Base-by-base conservation (phyloP, 2,113 vertebrate species). In the Montifringilla adamsi region DNA sequence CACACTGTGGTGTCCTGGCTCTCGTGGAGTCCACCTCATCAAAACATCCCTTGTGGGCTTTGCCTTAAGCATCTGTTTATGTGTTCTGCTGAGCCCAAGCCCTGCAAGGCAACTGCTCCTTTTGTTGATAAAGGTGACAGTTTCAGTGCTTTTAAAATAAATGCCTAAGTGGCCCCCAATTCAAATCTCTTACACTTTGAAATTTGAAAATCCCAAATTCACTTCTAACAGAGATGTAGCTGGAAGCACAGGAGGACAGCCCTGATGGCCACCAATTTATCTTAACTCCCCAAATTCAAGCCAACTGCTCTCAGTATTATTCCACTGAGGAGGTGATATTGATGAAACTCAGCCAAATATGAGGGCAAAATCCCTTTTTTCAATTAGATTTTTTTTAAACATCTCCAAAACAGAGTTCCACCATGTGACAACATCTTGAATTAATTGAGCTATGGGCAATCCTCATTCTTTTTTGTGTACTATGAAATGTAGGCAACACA, bases 401-500 rank as follows among this genome's bases (percentile, higher is more conserved):
- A 52, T 92, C 89, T 78, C 89, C 89, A 82, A 94, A 94, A 33
- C 60, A 64, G 84, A 84, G 84, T 91, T 84, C 87, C 91, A 93
- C 50, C 93, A 22, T 79, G 87, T 0, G 49, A 95, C 94, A 84
- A 28, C 96, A 97, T 97, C 93, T 96, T 97, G 96, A 95, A 95
- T 66, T 59, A 49, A 96, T 95, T 62, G 94, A 95, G 87, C 77
- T 33, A 82, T 0, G 44, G 91, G 95, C 94, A 91, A 64, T 75
- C 89, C 81, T 46, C 8, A 0, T 18, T 69, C 87, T 41, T 72
- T 68, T 95, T 56, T 96, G 94, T 96, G 95, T 93, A 69, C 81
- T 79, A 24, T 11, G 91, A 89, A 93, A 91, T 68, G 93, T 72
- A 91, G 94, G 89, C 93, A 95, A 95, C 94, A 92, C 96, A 97